phyloP scores from a whole-genome alignment of 2,797 vertebrate genomes.

The Sebastes variabilis region DNA sequence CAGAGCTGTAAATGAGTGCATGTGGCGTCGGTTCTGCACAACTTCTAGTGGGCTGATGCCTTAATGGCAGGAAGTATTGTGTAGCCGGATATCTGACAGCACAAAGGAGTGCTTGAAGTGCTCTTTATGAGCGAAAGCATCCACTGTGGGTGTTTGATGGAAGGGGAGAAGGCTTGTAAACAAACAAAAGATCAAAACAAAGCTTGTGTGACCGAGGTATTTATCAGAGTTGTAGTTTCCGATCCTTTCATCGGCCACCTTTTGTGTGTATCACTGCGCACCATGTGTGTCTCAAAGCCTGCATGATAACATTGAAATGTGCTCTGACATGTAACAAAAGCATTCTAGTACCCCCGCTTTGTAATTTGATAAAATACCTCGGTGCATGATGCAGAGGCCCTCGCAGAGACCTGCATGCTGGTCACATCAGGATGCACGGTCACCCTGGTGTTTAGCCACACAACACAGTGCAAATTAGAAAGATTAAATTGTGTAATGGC shows the following conservation, averaged over 20 bases:
- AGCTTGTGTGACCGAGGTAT: conserved; percentile 21
- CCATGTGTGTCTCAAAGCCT: background rate
- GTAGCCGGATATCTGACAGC: conserved; percentile 42
- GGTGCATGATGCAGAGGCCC: background rate
- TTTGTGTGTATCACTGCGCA: background rate
- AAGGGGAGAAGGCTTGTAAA: conserved; percentile 28
- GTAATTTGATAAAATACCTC: background rate
- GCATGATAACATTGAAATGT: conserved; percentile 37
- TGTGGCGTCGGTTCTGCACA: background rate
- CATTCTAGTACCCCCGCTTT: background rate
- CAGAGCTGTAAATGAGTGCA: background rate
- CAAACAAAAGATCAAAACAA: conserved; percentile 60
- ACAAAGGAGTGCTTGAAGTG: conserved; percentile 61
- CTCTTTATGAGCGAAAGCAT: background rate
- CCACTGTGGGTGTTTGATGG: conserved; percentile 1
- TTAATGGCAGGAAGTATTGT: conserved; percentile 52
- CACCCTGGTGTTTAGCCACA: conserved; percentile 15
- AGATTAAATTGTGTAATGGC: conserved; percentile 40
- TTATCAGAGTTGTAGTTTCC: conserved; percentile 41
- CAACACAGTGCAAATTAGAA: conserved; percentile 42
- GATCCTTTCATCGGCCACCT: conserved; percentile 8
- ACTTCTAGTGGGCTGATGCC: background rate
- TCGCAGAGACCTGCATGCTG: background rate
- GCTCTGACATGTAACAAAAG: conserved; percentile 2
- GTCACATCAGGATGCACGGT: conserved; percentile 32